phyloP scores from a whole-genome alignment of 2,888 invertebrate genomes.

The Heliconius cydno region DNA sequence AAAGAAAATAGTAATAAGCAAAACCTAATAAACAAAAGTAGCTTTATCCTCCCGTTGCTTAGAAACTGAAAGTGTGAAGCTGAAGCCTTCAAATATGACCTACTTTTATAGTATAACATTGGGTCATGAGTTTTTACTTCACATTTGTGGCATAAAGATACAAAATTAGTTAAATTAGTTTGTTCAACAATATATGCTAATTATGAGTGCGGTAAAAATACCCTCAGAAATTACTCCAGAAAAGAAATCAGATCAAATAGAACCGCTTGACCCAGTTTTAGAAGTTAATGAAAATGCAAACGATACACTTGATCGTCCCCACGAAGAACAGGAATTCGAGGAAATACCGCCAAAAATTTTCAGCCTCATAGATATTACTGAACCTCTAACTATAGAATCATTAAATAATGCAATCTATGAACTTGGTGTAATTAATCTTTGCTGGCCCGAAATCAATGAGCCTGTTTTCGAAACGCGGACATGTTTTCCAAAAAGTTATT shows the following conservation, averaged over 20 bases:
- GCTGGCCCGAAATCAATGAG: constrained; percentile 84
- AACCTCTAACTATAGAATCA: constrained; percentile 76
- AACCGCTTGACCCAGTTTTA: constrained; percentile 66
- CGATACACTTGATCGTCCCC: constrained; percentile 64
- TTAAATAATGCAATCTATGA: constrained; percentile 84
- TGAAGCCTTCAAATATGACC: constrained; percentile 41
- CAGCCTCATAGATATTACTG: constrained; percentile 62
- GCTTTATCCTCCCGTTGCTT: constrained; percentile 49
- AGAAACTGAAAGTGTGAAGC: constrained; percentile 54
- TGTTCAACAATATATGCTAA: constrained; percentile 22
- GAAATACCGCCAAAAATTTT: constrained; percentile 73
- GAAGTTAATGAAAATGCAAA: constrained; percentile 73
- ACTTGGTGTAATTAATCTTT: constrained; percentile 84
- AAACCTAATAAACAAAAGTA: neutral
- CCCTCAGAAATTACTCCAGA: constrained; percentile 55
- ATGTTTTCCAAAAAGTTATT: constrained; percentile 86
- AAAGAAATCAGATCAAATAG: constrained; percentile 57
- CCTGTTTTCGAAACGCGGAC: constrained; percentile 83
- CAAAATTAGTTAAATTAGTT: neutral
- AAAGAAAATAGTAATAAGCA: neutral
- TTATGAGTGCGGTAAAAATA: constrained; percentile 54
- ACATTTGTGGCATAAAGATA: neutral
- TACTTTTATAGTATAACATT: constrained; percentile 36
- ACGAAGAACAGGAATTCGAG: constrained; percentile 62
- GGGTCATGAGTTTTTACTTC: constrained; percentile 5